A percentile compares a stretch with the other conserved stretches of the same genome.
Conservation (phyloP, 2,888 invertebrate genomes). For the Scrobipalpa costella region DNA sequence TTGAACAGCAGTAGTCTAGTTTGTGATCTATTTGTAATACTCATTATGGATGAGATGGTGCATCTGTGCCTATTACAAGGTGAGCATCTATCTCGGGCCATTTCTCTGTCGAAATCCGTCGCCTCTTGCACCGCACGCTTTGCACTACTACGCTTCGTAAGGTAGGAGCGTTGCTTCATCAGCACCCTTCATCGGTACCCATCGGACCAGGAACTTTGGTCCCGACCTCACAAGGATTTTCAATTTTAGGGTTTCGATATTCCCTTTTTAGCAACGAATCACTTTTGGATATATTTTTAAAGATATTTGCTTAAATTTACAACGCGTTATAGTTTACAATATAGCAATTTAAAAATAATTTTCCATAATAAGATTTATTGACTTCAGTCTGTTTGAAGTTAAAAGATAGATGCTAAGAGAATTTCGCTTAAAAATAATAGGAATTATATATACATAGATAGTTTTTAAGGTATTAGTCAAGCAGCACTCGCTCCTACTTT, state of each 20-base stretch:
- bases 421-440: slow-evolving; percentile 33
- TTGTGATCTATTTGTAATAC: background rate
- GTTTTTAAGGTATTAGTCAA: slow-evolving; percentile 35
- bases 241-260: background rate
- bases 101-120: slow-evolving; percentile 73
- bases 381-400: slow-evolving; percentile 25
- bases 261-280: background rate
- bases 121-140: slow-evolving; percentile 79
- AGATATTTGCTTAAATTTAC: background rate
- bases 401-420: slow-evolving; percentile 32
- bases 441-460: no score
- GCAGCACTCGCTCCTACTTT: slow-evolving; percentile 75
- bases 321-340: background rate
- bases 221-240: slow-evolving; percentile 4
- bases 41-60: background rate
- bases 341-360: slow-evolving; percentile 23
- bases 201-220: slow-evolving; percentile 2
- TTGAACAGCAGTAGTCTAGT: slow-evolving; percentile 1
- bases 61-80: background rate
- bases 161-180: slow-evolving; percentile 69
- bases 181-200: slow-evolving; percentile 4
- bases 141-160: slow-evolving; percentile 71
- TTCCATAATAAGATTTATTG: background rate
- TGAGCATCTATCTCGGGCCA: slow-evolving; percentile 36
- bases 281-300: slow-evolving; percentile 8